Evolutionary conservation across 2,797 vertebrate species (phyloP).

Genomic region (Sebastes trivittatus): DNA sequence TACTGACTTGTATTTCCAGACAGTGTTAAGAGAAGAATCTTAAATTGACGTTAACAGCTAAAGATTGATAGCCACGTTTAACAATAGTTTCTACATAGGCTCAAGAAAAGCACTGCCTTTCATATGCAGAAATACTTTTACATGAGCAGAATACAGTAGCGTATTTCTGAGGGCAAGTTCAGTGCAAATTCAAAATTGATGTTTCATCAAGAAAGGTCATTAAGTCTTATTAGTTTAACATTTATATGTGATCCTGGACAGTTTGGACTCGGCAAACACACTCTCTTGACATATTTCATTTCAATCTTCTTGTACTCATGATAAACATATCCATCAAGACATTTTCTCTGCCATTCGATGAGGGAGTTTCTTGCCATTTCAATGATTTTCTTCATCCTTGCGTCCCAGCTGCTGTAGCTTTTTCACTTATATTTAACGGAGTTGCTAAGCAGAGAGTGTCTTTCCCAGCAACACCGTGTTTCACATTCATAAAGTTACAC

Average conservation of each 20-base stretch:
- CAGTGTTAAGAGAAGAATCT: background rate
- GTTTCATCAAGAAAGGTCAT: background rate
- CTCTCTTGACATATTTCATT: background rate
- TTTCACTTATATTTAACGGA: background rate
- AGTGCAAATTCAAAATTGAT: background rate
- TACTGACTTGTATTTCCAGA: background rate
- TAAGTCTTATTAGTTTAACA: constrained; percentile 8
- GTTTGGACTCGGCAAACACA: background rate
- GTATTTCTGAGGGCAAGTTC: background rate
- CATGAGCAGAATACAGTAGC: background rate
- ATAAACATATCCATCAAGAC: constrained; percentile 7
- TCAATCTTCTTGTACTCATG: background rate
- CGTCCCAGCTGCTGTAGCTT: background rate
- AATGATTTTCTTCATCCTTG: background rate
- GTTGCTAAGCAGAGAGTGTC: background rate
- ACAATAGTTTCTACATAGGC: background rate
- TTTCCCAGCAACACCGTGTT: constrained; percentile 13
- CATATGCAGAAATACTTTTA: background rate
- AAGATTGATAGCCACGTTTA: too few species aligned
- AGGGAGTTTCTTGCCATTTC: background rate
- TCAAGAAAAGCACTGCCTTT: background rate
- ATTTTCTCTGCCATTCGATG: background rate
- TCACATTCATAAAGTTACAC: constrained; percentile 42
- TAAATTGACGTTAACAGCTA: background rate
- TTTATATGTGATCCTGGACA: background rate